Evolutionary conservation across 30 jellyfish, hydroid and myxozoan species (phyloP).

Genomic region (Hydra vulgaris): DNA sequence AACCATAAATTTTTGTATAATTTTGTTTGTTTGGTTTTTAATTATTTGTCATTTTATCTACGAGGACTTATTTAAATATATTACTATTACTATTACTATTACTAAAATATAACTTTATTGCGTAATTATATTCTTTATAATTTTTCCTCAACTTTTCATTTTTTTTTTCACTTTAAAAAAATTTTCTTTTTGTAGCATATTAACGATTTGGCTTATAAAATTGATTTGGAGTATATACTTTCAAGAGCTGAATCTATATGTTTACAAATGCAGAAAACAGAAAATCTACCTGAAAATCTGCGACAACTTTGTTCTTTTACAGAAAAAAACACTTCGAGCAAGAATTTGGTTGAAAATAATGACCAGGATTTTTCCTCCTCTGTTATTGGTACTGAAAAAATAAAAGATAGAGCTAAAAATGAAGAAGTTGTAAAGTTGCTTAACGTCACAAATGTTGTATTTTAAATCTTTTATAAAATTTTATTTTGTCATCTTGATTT

Average conservation of each 20-base stretch:
- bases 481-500: too few species aligned
- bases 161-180: too few species aligned
- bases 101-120: too few species aligned
- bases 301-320: not conserved
- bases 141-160: too few species aligned
- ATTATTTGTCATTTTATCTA: too few species aligned
- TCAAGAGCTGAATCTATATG: constrained; percentile 63
- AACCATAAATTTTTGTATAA: too few species aligned
- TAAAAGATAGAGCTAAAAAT: not conserved
- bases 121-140: too few species aligned
- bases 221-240: constrained; percentile 40
- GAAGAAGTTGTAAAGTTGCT: not conserved
- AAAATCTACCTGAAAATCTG: constrained; percentile 41
- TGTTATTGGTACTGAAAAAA: not conserved
- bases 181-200: constrained; percentile 41
- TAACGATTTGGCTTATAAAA: constrained; percentile 37
- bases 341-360: not conserved
- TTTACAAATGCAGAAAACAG: constrained; percentile 33
- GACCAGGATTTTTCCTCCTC: not conserved
- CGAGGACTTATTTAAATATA: too few species aligned
- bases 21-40: too few species aligned
- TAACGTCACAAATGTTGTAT: not conserved
- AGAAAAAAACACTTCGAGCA: not conserved
- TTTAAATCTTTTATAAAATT: not conserved
- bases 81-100: too few species aligned